Base-by-base conservation (phyloP, 2,113 vertebrate genomes). In the Neodon shergylaensis region DNA sequence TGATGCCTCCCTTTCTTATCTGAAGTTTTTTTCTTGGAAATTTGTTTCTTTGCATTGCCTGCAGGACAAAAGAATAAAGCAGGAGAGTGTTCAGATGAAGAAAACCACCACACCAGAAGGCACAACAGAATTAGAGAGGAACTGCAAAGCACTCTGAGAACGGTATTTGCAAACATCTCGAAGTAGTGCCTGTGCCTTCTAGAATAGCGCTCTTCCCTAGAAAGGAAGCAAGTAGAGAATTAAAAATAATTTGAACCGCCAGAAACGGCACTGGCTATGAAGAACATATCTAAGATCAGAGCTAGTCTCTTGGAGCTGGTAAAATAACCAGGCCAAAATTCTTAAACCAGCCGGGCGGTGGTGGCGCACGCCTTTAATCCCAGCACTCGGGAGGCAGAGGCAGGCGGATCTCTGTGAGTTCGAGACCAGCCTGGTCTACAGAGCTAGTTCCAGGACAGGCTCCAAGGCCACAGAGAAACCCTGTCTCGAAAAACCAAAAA, bases 11-110 rank as follows among this genome's bases (percentile, higher is more conserved):
- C 99, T 84, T 98, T 99, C 94, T 99, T 98, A 86, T 99, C 99
- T 47, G 98, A 98, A 0, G 99, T 98, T 93, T 99, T 99, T 98
- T 99, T 99, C 98, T 99, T 99, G 47, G 97, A 97, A 89, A 90
- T 96, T 97, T 99, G 98, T 97, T 99, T 99, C 98, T 99, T 99
- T 81, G 98, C 98, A 90, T 98, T 99, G 92, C 99, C 99, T 99
- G 97, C 13, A 98, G 98, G n/a, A 97, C 12, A 98, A 82, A 96
- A 54, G 94, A 87, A 96, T 79, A 92, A 58, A 95, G 97, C 58
- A 90, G 94, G 73, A 86, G 78, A 0, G 66, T 84, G 10, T 92
- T 82, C 47, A 42, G 39, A 94, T 31, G 42, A 85, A 93, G 44
- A 72, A 47, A 93, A 61, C 11, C 77, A 7, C n/a, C 28, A 49